Base-by-base conservation (phyloP, 2,797 vertebrate species). In the Schizothorax lantsangensis region DNA sequence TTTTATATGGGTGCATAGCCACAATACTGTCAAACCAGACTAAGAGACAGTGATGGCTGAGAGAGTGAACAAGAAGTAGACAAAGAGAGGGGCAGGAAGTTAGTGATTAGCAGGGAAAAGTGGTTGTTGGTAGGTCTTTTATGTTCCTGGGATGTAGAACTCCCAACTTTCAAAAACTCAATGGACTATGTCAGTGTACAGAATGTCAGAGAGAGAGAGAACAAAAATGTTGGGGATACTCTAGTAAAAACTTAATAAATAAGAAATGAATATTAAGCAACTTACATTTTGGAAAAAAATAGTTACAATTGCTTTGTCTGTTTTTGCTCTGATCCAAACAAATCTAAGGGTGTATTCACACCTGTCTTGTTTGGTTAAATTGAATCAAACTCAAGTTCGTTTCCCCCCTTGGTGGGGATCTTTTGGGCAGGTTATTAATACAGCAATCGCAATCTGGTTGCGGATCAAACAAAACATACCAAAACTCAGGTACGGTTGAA, bases 131-230 rank as follows among this genome's bases (percentile, higher is more conserved):
- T 64, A 80, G 45, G 79, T 38, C 6, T 81, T 81, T 69, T 36
- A 9, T 52, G 11, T 11, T n/a, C 4, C 23, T 47, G 23, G 64
- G 4, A 52, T 52, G 62, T 81, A 52, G 49, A 43, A 54, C 15
- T 30, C 17, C 12, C 14, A 47, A 19, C 4, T 81, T 66, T 8
- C 17, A 33, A 81, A 68, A 66, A 52, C 64, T 8, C 52, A 19
- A 7, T 21, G 52, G 71, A 80, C 14, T 9, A 30, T 79, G 57
- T 30, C 7, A 52, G 52, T 57, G 30, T 78, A 57, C 9, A 49
- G 59, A 66, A 19, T 81, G 40, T 79, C 64, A 26, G 45, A 54
- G 72, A 79, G n/a, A 79, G 71, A 72, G 81, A 68, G 33, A 21
- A 62, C 3, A 52, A 2, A 47, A 3, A 57, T 57, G 54, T 57